Evolutionary conservation across 2,113 vertebrate species (phyloP), one percentile per base, ranked within the genome.

Genomic region (Ceuthmochares aereus): DNA sequence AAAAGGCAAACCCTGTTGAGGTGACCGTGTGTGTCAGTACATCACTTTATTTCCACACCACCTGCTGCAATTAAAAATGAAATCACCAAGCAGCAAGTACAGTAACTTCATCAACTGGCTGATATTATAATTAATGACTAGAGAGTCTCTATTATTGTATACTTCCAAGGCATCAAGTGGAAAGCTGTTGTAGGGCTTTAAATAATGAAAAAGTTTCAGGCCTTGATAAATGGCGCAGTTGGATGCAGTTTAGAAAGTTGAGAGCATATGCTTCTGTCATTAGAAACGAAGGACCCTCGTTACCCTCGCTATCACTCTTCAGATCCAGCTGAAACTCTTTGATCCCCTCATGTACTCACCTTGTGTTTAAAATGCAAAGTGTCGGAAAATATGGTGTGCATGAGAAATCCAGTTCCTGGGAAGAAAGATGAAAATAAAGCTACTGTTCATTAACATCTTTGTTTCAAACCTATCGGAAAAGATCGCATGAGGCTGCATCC

Each of bases 161-260:
- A 96, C 96, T 97, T 96, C 86, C 93, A 82, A 96, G 85, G 75
- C 96, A 70, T 95, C 94, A 93, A 86, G 94, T 96, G 95, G 87
- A 94, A 96, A 97, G 79, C 59, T 93, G 96, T 95, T 88, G 27
- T 90, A 81, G 68, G 67, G 92, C 93, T 97, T 97, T 97, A 96
- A 97, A 95, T 97, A 97, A 97, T 95, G 95, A 82, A 97, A 97
- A 97, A 96, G 89, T 96, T 95, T 92, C 84, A 73, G 84, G 72
- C 83, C 90, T 97, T 96, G 96, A 95, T 97, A 93, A 97, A 95
- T 98, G 78, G 92, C 97, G 96, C 93, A 85, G 79, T 93, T 95
- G 90, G 94, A 97, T 96, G 78, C 96, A 87, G 91, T 97, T 96
- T 89, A 94, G 84, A 94, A 97, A 97, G 94, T 95, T 97, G 95